Base-by-base conservation (phyloP, 2,113 vertebrate species). In the Nipponia nippon region DNA sequence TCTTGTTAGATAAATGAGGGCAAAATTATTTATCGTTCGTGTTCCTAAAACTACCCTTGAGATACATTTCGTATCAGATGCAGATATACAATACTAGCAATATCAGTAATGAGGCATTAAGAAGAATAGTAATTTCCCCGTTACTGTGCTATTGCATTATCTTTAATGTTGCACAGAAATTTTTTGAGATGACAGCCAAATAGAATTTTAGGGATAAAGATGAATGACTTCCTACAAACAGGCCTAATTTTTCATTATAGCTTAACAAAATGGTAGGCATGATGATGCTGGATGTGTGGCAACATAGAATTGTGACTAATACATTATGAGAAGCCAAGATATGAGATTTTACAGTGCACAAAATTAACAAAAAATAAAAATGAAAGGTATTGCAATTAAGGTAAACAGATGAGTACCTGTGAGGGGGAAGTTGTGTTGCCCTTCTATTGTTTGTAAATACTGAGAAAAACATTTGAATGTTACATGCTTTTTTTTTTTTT, bases 31-130 rank as follows among this genome's bases (percentile, higher is more conserved):
- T 94, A 84, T 93, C 87, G 4, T 44, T 71, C 79, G 34, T n/a
- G 20, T 86, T 91, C n/a, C 49, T 94, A 46, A 85, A 89, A 56
- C 72, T 77, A 71, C 69, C 81, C 81, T 94, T 81, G 79, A 94
- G 72, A 89, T 92, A 77, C n/a, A 23, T 90, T 95, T 73, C 82
- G 29, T 87, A 87, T 86, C 71, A 83, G 44, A 56, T 70, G 17
- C 61, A 87, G 46, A 49, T 77, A 84, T 1, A 36, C 72, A 89
- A 18, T 87, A n/a, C 34, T n/a, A 42, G 61, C 70, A 90, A 87
- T 95, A 88, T 66, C 89, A 84, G 65, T 95, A 95, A 95, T 95
- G 93, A 92, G 71, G 42, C 76, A 70, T 80, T 93, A 83, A 69
- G 40, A 36, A 83, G 87, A 94, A 80, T 93, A 76, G 27, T 80